Percentiles rank a stretch among this genome's conserved stretches.
phyloP scores from a whole-genome alignment of 2,113 vertebrate genomes.

The Lepidothrix coronata region DNA sequence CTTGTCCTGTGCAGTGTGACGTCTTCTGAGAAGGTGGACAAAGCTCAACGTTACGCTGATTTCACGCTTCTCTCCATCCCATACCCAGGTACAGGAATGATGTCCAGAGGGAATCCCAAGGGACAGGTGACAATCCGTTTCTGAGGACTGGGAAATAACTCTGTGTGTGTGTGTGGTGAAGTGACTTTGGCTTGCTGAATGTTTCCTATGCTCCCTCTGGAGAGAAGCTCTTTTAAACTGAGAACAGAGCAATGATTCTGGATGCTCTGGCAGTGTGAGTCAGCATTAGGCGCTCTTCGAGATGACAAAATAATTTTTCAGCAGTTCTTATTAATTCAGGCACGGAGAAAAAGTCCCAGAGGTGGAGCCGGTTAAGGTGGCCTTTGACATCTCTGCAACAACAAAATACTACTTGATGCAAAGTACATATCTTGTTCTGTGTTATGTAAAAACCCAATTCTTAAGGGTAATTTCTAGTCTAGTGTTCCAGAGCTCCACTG shows the following conservation, averaged over 20 bases:
- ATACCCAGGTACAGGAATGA: slow-evolving; percentile 87
- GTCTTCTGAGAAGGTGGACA: slow-evolving; percentile 98
- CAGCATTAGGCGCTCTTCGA: neutral
- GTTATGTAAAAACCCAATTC: neutral
- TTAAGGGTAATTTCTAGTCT: neutral
- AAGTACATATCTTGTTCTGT: neutral
- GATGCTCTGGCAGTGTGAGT: neutral
- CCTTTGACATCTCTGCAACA: neutral
- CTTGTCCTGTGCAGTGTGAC: slow-evolving; percentile 84
- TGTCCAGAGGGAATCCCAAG: slow-evolving; percentile 27
- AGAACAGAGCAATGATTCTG: neutral
- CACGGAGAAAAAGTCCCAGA: neutral
- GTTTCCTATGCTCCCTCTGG: neutral
- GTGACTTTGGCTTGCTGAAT: neutral
- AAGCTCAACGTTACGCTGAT: slow-evolving; percentile 97
- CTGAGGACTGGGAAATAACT: neutral
- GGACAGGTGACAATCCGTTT: slow-evolving; percentile 27
- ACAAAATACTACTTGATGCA: neutral
- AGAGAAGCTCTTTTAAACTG: neutral
- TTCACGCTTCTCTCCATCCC: slow-evolving; percentile 97
- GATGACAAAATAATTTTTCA: neutral
- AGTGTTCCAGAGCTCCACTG: neutral
- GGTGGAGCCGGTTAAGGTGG: neutral
- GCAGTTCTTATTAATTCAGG: neutral
- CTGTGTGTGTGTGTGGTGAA: neutral